Evolutionary conservation across 2,797 vertebrate genomes (phyloP).

Genomic region (Pseudopleuronectes americanus): DNA sequence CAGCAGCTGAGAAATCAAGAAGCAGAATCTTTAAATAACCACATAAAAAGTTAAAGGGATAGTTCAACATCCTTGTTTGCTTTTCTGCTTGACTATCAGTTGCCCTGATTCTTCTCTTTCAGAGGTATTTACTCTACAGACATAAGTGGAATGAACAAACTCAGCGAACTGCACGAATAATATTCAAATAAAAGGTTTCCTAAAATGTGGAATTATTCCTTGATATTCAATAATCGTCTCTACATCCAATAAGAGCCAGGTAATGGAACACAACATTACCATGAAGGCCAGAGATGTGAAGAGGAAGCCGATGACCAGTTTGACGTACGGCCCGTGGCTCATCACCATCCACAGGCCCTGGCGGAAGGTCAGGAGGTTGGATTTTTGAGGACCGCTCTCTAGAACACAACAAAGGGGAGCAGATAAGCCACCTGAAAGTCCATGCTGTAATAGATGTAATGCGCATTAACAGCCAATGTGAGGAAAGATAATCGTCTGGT

Average conservation of each 20-base stretch:
- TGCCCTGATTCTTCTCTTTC: too few species aligned
- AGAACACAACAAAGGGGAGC: constrained; percentile 17
- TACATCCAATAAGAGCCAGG: neutral
- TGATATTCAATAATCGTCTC: neutral
- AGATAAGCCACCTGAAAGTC: neutral
- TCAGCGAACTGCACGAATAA: too few species aligned
- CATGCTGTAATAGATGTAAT: neutral
- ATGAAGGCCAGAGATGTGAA: constrained; percentile 96
- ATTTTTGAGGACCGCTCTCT: constrained; percentile 80
- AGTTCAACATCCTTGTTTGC: neutral
- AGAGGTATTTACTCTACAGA: too few species aligned
- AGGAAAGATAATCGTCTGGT: neutral
- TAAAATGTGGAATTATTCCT: neutral
- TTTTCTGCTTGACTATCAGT: too few species aligned
- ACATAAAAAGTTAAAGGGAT: neutral
- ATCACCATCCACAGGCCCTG: constrained; percentile 89
- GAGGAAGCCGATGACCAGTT: constrained; percentile 91
- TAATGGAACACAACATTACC: constrained; percentile 79
- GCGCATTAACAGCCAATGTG: neutral
- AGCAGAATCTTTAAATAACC: neutral
- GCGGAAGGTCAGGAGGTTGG: constrained; percentile 83
- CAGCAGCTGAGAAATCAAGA: constrained; percentile 83
- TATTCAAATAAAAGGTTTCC: neutral
- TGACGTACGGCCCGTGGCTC: constrained; percentile 89
- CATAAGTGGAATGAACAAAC: too few species aligned